Conservation (phyloP, 2,113 vertebrate species). For the Phyllostomus discolor region DNA sequence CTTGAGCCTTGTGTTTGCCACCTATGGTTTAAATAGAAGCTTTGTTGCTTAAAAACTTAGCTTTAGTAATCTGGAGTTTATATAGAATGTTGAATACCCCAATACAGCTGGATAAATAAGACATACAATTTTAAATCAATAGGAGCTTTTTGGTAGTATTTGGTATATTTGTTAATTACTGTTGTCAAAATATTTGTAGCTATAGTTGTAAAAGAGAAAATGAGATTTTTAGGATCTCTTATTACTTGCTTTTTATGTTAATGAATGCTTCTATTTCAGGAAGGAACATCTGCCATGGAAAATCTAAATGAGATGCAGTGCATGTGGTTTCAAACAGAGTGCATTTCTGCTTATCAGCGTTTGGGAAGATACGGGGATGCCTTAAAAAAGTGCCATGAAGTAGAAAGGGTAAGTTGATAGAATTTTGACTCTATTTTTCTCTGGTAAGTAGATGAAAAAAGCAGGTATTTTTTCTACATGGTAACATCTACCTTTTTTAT, state of each 20-base stretch:
- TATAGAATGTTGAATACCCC: background rate
- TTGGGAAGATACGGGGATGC: slow-evolving; percentile 82
- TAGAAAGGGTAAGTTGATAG: slow-evolving; percentile 82
- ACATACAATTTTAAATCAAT: background rate
- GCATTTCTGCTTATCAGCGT: slow-evolving; percentile 81
- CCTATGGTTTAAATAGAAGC: background rate
- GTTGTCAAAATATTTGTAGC: background rate
- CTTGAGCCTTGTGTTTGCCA: no score
- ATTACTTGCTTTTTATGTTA: background rate
- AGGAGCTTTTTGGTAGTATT: background rate
- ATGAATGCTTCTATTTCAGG: slow-evolving; percentile 75
- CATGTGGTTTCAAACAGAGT: slow-evolving; percentile 87
- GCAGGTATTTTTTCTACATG: slow-evolving; percentile 15
- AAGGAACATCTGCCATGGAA: slow-evolving; percentile 84
- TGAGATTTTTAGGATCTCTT: background rate
- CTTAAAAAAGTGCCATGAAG: slow-evolving; percentile 84
- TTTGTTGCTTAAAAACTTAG: background rate
- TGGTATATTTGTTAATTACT: background rate
- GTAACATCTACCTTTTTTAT: background rate
- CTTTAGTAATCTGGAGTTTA: background rate
- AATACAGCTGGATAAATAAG: background rate
- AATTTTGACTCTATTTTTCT: background rate
- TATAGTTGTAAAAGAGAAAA: background rate
- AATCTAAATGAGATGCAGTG: slow-evolving; percentile 86
- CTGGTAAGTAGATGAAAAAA: background rate